Percentiles rank a stretch among this genome's conserved stretches.
Conservation (phyloP, 2,113 vertebrate species). For the Redunca redunca region DNA sequence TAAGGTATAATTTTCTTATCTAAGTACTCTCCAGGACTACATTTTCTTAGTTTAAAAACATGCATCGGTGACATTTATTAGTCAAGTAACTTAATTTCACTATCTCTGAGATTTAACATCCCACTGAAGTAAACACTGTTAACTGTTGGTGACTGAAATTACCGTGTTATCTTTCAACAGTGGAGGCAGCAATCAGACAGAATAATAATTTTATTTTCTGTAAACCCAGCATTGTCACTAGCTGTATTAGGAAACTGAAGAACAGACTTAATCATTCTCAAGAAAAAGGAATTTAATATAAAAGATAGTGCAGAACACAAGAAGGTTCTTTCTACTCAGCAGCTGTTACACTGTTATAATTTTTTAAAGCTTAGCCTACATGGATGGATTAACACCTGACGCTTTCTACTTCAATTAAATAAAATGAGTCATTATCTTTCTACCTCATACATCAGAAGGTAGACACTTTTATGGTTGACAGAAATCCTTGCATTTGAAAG, state of each 20-base stretch:
- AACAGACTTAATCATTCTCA: neutral
- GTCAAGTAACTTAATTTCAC: neutral
- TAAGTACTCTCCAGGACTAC: neutral
- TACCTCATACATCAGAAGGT: neutral
- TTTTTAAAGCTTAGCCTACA: neutral
- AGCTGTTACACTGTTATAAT: neutral
- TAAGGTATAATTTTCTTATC: neutral
- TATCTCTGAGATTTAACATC: neutral
- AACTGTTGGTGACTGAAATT: neutral
- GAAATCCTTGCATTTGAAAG: conserved; percentile 12
- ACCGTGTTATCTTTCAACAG: neutral
- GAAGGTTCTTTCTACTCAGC: neutral
- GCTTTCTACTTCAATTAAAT: neutral
- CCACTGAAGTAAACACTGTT: neutral
- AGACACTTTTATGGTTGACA: neutral
- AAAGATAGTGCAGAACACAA: neutral
- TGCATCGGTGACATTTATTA: neutral
- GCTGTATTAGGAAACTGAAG: neutral
- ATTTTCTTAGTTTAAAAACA: conserved; percentile 34
- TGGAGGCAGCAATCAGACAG: neutral
- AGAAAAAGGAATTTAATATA: neutral
- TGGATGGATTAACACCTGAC: neutral
- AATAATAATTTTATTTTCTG: conserved; percentile 19
- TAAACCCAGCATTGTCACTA: neutral
- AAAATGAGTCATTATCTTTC: conserved; percentile 19